Percentiles rank a stretch among this genome's conserved stretches.
These are phyloP conservation scores for Ips nitidus DNA, from an alignment of 1,140 invertebrate species.

Conservation along the genomic window DNA sequence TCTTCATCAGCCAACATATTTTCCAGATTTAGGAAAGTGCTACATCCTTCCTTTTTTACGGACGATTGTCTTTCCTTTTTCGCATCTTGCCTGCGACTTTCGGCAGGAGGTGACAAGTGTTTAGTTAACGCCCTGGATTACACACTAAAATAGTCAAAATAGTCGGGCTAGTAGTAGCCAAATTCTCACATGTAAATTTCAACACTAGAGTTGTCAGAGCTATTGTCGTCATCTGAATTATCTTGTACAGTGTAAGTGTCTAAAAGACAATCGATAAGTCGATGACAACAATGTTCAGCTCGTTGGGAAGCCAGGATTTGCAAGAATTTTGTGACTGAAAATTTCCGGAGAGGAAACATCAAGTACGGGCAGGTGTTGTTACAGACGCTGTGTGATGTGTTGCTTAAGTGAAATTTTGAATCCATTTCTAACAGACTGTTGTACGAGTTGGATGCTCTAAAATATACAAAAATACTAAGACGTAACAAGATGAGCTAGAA, in stretches of 20 bases:
- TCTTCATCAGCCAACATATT: constrained; percentile 54
- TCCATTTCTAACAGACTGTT: constrained; percentile 44
- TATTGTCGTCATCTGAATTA: constrained; percentile 50
- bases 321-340: constrained; percentile 58
- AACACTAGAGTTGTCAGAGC: constrained; percentile 58
- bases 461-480: constrained; percentile 28
- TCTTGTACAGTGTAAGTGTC: constrained; percentile 50
- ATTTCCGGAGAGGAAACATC: constrained; percentile 56
- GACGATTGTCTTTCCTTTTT: constrained; percentile 39
- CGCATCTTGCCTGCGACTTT: constrained; percentile 48
- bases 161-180: not conserved
- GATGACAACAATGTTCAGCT: constrained; percentile 56
- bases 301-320: constrained; percentile 56
- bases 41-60: constrained; percentile 28
- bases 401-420: constrained; percentile 42
- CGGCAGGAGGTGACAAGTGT: constrained; percentile 47
- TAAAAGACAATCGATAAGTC: constrained; percentile 56
- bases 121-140: constrained; percentile 48
- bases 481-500: not conserved
- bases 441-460: constrained; percentile 38
- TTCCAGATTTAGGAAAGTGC: constrained; percentile 52
- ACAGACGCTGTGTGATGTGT: constrained; percentile 49
- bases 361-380: constrained; percentile 61
- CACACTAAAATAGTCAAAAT: constrained; percentile 7
- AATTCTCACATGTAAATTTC: constrained; percentile 56